Percentiles rank a stretch among this genome's conserved stretches.
Evolutionary conservation across 2,797 vertebrate species (phyloP).

Genomic region (Acipenser transmontanus): DNA sequence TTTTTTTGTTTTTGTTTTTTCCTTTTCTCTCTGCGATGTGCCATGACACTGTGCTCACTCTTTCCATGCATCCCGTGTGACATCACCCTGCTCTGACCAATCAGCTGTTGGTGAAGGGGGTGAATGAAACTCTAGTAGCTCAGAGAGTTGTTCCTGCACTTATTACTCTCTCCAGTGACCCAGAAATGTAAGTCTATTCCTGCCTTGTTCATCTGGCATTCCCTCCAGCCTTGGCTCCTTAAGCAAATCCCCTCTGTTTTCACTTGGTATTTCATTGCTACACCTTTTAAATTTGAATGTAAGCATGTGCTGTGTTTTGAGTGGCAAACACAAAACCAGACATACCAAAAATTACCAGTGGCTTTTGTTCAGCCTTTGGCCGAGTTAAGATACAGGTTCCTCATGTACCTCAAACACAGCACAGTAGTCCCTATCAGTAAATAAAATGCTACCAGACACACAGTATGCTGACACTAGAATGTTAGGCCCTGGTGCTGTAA

Average conservation of each 20-base stretch:
- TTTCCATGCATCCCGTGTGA: slow-evolving; percentile 86
- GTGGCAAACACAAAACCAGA: slow-evolving; percentile 12
- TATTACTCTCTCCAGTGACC: slow-evolving; percentile 99
- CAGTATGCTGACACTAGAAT: no score
- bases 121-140: slow-evolving; percentile 99
- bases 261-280: not conserved
- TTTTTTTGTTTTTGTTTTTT: slow-evolving; percentile 42
- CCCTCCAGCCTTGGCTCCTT: slow-evolving; percentile 58
- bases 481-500: no score
- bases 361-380: no score
- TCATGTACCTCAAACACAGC: no score
- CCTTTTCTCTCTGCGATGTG: slow-evolving; percentile 63
- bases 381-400: no score
- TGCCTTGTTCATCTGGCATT: slow-evolving; percentile 61
- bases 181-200: slow-evolving; percentile 98
- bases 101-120: slow-evolving; percentile 99
- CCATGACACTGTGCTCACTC: slow-evolving; percentile 80
- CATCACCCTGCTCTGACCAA: slow-evolving; percentile 81
- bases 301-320: not conserved
- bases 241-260: slow-evolving; percentile 58
- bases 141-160: slow-evolving; percentile 99
- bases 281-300: no score
- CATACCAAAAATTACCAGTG: slow-evolving; percentile 1
- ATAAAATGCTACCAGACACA: no score
- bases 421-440: no score